phyloP scores from a whole-genome alignment of 2,797 vertebrate genomes.

The Channallabes apus region DNA sequence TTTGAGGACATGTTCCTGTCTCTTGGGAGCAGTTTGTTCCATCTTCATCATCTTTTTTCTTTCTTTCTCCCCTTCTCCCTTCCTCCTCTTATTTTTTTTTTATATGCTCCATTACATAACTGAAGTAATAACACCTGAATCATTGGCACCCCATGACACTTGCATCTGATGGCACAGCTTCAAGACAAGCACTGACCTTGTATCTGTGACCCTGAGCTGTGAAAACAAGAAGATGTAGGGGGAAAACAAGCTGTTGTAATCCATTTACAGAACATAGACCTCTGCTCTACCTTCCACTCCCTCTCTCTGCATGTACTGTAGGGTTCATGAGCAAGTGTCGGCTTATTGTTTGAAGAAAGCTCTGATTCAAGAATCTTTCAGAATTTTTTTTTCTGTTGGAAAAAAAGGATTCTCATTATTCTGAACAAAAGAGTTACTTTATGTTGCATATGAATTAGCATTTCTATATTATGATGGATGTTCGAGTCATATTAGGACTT shows the following conservation, averaged over 20 bases:
- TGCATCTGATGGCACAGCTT: conserved; percentile 31
- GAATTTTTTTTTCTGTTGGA: too few relatives aligned
- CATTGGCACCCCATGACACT: conserved; percentile 16
- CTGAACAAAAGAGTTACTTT: background rate
- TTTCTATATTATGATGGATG: background rate
- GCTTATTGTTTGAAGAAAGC: conserved; percentile 33
- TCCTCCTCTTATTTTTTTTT: conserved; percentile 40
- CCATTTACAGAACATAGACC: conserved; percentile 44
- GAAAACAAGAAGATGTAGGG: conserved; percentile 41
- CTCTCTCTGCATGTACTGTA: conserved; percentile 33
- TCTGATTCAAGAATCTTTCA: too few relatives aligned
- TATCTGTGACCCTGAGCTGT: conserved; percentile 36
- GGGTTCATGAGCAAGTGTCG: conserved; percentile 34
- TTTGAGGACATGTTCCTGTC: conserved; percentile 1
- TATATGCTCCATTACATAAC: conserved; percentile 13
- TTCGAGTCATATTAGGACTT: too few relatives aligned
- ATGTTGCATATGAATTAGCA: background rate
- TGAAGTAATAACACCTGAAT: conserved; percentile 10
- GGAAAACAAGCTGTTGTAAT: conserved; percentile 46
- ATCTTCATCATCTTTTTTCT: conserved; percentile 18
- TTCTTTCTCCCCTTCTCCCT: conserved; percentile 29
- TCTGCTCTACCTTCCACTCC: conserved; percentile 23
- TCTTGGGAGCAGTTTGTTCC: conserved; percentile 18
- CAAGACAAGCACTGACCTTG: conserved; percentile 42
- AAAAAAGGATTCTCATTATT: background rate